These are phyloP conservation scores for Cephalopachus bancanus DNA, from an alignment of 2,797 vertebrate genomes.

Conservation along the genomic window DNA sequence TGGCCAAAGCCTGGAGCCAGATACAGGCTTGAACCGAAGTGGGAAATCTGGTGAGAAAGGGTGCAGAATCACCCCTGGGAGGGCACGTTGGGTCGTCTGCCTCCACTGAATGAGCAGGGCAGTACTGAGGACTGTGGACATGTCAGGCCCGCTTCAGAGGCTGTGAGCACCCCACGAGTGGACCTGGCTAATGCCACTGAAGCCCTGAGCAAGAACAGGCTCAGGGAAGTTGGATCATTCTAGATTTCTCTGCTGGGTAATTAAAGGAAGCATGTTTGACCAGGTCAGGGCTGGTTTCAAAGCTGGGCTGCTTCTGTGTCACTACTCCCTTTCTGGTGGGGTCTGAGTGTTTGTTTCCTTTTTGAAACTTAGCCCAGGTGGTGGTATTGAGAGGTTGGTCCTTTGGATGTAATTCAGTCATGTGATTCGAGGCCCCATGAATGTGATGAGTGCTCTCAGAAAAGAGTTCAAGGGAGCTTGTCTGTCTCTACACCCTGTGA, in stretches of 20 bases:
- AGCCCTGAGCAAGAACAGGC: neutral
- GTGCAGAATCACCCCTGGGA: neutral
- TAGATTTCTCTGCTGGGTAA: rapidly evolving
- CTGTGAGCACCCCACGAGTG: neutral
- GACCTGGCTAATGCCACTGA: neutral
- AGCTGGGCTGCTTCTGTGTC: neutral
- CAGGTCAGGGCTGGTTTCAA: neutral
- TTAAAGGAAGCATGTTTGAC: too few relatives aligned
- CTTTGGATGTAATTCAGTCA: neutral
- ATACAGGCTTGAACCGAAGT: slow-evolving; percentile 96
- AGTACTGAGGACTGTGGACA: too few relatives aligned
- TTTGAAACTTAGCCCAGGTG: neutral
- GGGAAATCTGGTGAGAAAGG: slow-evolving; percentile 95
- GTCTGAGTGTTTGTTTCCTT: neutral
- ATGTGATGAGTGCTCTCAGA: neutral
- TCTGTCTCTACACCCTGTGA: neutral
- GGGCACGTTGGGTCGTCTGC: neutral
- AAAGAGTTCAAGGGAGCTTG: neutral
- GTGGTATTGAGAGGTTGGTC: neutral
- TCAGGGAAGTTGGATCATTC: neutral
- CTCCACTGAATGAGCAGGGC: rapidly evolving
- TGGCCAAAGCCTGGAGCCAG: slow-evolving; percentile 89
- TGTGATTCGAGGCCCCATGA: too few relatives aligned
- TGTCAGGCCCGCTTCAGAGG: too few relatives aligned
- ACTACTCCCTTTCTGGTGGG: neutral